Evolutionary conservation across 2,113 vertebrate genomes (phyloP).

Genomic region (Seriola aureovittata): DNA sequence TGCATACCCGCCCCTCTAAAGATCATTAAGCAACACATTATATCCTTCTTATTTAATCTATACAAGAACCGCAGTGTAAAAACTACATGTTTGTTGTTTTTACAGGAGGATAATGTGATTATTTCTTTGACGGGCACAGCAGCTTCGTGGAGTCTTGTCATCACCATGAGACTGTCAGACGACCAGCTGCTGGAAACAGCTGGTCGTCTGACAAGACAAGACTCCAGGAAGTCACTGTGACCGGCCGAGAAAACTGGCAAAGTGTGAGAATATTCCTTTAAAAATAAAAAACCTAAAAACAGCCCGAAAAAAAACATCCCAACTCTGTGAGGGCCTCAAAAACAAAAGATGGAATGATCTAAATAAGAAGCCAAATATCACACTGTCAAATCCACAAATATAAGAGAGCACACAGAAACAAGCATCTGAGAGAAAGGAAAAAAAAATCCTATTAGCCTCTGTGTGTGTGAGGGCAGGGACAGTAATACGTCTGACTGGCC

Average conservation of each 20-base stretch:
- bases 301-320: background rate
- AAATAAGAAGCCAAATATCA: conserved; percentile 2
- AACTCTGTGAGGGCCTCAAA: background rate
- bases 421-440: background rate
- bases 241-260: background rate
- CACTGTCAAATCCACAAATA: conserved; percentile 13
- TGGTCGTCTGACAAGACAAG: conserved; percentile 7
- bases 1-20: background rate
- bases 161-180: background rate
- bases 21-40: background rate
- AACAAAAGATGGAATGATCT: conserved; percentile 18
- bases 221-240: background rate
- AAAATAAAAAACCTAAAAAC: background rate
- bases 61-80: background rate
- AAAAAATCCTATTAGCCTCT: conserved; percentile 59
- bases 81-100: background rate
- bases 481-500: conserved; percentile 59
- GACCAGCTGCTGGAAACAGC: conserved; percentile 11
- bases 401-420: background rate
- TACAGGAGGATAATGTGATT: background rate
- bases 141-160: background rate
- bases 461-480: conserved; percentile 52
- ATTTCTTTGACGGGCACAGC: background rate
- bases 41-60: background rate
- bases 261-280: background rate